A percentile compares a stretch with the other conserved stretches of the same genome.
Evolutionary conservation across 2,113 vertebrate species (phyloP).

Genomic region (Leucopternis melanops): DNA sequence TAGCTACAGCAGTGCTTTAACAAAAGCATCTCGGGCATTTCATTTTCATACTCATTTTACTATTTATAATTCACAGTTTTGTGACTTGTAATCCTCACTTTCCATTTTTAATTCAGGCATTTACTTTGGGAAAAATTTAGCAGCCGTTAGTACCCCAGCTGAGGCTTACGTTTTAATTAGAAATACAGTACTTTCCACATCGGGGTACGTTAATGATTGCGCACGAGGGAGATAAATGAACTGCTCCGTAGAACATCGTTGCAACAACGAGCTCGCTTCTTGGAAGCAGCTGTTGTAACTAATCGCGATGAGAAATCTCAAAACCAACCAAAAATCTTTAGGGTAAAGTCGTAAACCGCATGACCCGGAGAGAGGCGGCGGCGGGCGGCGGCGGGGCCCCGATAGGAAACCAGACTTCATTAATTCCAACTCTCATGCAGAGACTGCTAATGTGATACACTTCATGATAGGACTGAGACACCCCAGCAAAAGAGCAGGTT

Average conservation of each 20-base stretch:
- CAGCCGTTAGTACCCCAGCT: not conserved
- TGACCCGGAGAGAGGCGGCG: not conserved
- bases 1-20: too few relatives aligned
- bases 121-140: not conserved
- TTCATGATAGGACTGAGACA: not conserved
- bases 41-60: not conserved
- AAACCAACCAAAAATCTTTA: not conserved
- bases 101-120: not conserved
- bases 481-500: not conserved
- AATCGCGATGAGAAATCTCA: too few relatives aligned
- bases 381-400: too few relatives aligned
- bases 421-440: not conserved
- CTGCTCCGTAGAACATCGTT: fast-evolving
- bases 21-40: fast-evolving
- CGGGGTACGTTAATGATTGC: not conserved
- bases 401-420: not conserved
- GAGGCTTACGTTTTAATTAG: not conserved
- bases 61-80: not conserved
- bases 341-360: too few relatives aligned
- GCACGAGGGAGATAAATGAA: too few relatives aligned
- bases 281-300: not conserved
- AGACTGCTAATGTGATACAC: not conserved
- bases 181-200: not conserved
- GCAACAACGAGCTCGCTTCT: fast-evolving
- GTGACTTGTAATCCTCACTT: not conserved